Evolutionary conservation across 2,888 invertebrate genomes (phyloP).

Genomic region (Electrophaes corylata): DNA sequence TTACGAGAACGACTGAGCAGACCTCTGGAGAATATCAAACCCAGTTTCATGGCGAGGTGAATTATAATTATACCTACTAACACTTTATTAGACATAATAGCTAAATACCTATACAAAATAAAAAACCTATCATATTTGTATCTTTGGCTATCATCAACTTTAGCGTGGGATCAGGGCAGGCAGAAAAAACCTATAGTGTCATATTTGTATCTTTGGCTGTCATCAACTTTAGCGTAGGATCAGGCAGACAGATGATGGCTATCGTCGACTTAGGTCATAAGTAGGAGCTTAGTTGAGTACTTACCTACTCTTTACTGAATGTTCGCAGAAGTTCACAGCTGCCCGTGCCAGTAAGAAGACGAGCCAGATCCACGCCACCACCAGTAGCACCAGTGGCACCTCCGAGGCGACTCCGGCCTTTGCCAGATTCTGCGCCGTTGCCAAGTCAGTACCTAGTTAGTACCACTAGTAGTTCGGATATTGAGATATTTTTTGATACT

Average conservation of each 20-base stretch:
- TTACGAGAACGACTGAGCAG: slow-evolving; percentile 70
- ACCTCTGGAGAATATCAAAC: slow-evolving; percentile 68
- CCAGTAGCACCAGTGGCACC: slow-evolving; percentile 63
- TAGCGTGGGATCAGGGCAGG: too few species aligned
- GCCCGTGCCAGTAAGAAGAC: slow-evolving; percentile 68
- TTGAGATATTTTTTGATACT: too few species aligned
- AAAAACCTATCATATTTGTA: too few species aligned
- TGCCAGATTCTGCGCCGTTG: slow-evolving; percentile 76
- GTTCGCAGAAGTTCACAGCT: slow-evolving; percentile 67
- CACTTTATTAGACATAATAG: not conserved
- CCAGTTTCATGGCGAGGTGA: slow-evolving; percentile 63
- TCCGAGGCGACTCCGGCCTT: slow-evolving; percentile 67
- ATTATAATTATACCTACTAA: not conserved
- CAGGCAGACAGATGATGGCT: too few species aligned
- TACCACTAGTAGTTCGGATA: too few species aligned
- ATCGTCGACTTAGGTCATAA: too few species aligned
- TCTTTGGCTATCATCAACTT: too few species aligned
- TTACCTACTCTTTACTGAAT: not conserved
- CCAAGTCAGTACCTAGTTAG: slow-evolving; percentile 58
- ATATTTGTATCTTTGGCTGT: too few species aligned
- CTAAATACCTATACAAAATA: not conserved
- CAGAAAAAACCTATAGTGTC: too few species aligned
- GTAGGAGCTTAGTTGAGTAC: too few species aligned
- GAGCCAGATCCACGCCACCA: slow-evolving; percentile 75
- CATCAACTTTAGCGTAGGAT: too few species aligned